Conservation (phyloP, 2,888 invertebrate genomes). For the Amphipoea lucens region DNA sequence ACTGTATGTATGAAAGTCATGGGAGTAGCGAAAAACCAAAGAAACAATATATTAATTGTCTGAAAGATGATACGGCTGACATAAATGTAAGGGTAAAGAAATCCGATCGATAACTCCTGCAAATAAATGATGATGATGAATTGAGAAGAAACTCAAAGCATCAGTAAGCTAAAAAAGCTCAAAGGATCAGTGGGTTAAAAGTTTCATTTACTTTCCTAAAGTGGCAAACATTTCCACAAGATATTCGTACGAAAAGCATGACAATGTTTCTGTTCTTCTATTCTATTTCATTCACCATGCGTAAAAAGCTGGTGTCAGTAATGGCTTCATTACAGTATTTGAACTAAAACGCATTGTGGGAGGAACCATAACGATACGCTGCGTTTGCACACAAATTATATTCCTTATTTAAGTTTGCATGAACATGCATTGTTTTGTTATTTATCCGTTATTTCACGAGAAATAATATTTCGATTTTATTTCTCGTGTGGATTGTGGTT, state of each 20-base stretch:
- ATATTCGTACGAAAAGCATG: background rate
- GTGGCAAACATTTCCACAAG: background rate
- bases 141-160: background rate
- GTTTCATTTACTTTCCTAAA: background rate
- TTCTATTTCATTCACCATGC: conserved; percentile 4
- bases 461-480: background rate
- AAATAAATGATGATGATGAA: background rate
- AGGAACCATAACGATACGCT: conserved; percentile 20
- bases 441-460: background rate
- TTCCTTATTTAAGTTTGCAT: conserved; percentile 15
- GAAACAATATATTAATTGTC: background rate
- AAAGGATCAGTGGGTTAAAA: background rate
- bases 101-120: background rate
- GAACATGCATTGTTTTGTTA: conserved; percentile 24
- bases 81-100: background rate
- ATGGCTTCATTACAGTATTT: conserved; percentile 43
- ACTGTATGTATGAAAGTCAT: background rate
- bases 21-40: background rate
- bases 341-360: conserved; percentile 21
- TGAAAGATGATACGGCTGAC: background rate
- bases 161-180: no score
- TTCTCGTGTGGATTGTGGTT: background rate
- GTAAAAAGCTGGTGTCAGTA: conserved; percentile 17
- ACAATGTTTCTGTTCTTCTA: background rate
- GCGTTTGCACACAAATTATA: conserved; percentile 22